Base-by-base conservation (phyloP, 1,140 invertebrate genomes). In the Pissodes strobi region DNA sequence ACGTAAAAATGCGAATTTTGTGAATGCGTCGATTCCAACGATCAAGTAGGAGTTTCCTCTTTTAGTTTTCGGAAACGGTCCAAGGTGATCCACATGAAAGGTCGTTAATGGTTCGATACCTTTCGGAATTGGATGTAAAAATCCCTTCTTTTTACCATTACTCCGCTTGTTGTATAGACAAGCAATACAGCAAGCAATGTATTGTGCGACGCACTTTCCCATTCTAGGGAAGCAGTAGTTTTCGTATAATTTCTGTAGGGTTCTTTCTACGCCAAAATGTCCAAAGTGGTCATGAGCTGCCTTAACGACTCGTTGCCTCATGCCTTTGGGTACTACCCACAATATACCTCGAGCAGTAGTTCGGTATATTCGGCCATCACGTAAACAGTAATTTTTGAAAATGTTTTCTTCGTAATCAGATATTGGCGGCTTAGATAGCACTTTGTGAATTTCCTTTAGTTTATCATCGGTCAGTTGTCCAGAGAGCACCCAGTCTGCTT, bases 221-320 rank as follows among this genome's bases (percentile, higher is more conserved):
- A 77, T 73, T 1, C 60, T 69, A 0, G 70, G 69, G 22, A 78
- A 78, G 75, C 71, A 79, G 37, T 71, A 75, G 2, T 62, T 22
- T 49, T 74, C 61, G 6, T 45, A 52, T 1, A 76, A 55, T 8
- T 70, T 70, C 21, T 70, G 10, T 10, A 75, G 22, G 0, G 70
- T 76, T 60, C 74, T 77, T 6, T 76, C 73, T 18, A 72, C 63
- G 0, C 68, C 72, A 41, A 69, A 77, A 51, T 78, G 74, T 1
- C 73, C 72, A 5, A 73, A 52, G 22, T 75, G 67, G 21, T 76
- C 75, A 57, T 79, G 75, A 45, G 70, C 70, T 34, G 59, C 51
- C 45, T 71, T 61, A 17, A 76, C 48, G 12, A 77, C 60, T 18
- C 75, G 68, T 38, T 64, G 70, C 5, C 74, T 45, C 6, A 71